Evolutionary conservation across 53 echinoderm and acorn worm genomes (phyloP), one percentile per base, ranked within the genome.

Genomic region (Mesocentrotus franciscanus): DNA sequence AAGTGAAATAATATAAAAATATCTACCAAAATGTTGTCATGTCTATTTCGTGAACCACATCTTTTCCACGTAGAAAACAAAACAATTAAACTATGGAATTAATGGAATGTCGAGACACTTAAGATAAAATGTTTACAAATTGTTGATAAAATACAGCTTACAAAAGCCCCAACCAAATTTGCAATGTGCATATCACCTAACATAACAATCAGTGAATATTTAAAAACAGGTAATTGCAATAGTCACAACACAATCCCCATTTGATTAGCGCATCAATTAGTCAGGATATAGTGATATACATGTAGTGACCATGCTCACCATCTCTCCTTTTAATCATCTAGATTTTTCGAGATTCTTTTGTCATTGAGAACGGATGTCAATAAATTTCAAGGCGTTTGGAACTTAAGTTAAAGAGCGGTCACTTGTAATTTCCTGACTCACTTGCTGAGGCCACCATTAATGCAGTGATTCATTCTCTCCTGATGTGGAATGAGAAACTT

Each of bases 381-480:
- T 29, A 57, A 29, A 11, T 87, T 27, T 35, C 49, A 57, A 27
- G 58, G 87, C 87, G 87, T 56, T 26, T 14, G 27, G 9, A 57
- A 58, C 58, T 12, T 87, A n/a, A 87, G 20, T 87, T 87, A 87
- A 87, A 27, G 58, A 87, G 57, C 2, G 87, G 87, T 87, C 87
- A 56, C 13, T 87, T 13, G 18, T 27, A 13, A 87, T 87, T 87
- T 87, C 59, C 87, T 87, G 87, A 58, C 58, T 87, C 14, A 20
- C 6, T 26, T 78, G 59, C 58, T 87, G 87, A 56, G 58, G 87
- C 58, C 8, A 81, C 18, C 36, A 36, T 39, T 4, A 58, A 87
- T 5, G 27, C 26, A 58, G 58, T 87, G 87, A 87, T 87, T 87
- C 87, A 87, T 87, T 42, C 39, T 49, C 84, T 29, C 84, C 18